Evolutionary conservation across 1,140 invertebrate species (phyloP).

Genomic region (Trachelipus rathkii): DNA sequence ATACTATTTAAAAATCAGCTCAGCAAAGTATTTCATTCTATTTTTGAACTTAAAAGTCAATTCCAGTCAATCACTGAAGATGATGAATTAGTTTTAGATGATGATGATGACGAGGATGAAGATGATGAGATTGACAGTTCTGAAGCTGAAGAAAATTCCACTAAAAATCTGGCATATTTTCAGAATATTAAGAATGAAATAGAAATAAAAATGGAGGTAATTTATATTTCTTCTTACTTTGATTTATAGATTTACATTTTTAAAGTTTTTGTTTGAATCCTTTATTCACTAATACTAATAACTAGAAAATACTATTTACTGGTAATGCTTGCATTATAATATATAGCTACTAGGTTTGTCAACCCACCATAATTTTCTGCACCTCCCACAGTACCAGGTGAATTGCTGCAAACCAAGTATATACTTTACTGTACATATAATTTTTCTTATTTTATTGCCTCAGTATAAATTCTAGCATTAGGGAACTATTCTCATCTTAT

Average conservation of each 20-base stretch:
- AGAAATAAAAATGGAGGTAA: background rate
- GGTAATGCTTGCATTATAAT: background rate
- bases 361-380: background rate
- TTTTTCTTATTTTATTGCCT: too few species aligned
- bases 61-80: background rate
- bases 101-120: background rate
- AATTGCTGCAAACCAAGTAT: too few species aligned
- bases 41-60: background rate
- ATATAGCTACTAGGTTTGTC: background rate
- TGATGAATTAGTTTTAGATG: background rate
- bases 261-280: background rate
- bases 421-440: too few species aligned
- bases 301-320: background rate
- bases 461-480: too few species aligned
- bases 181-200: background rate
- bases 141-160: background rate
- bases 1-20: background rate
- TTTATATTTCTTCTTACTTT: background rate
- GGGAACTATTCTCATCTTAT: too few species aligned
- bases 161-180: background rate
- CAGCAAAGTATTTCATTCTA: background rate
- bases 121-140: background rate
- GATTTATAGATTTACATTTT: background rate
- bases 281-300: background rate
- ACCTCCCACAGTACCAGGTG: too few species aligned